These are phyloP conservation scores for Oreochromis mossambicus DNA, from an alignment of 2,797 vertebrate genomes.

Conservation along the genomic window DNA sequence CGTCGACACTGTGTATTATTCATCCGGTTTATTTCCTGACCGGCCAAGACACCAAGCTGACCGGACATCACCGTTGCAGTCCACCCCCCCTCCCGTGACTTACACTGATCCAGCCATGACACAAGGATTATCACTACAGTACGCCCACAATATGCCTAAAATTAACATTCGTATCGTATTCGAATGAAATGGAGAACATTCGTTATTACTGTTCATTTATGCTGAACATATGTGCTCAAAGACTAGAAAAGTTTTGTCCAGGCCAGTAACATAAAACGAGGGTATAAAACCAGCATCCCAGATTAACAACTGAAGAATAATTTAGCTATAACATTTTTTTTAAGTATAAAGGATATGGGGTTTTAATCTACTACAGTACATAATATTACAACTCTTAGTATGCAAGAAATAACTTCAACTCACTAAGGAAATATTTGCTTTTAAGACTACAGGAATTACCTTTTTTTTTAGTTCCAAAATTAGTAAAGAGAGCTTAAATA, in stretches of 20 bases:
- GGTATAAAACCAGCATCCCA: not conserved
- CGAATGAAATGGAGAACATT: not conserved
- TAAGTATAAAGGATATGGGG: not conserved
- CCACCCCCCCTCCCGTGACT: not conserved
- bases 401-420: not conserved
- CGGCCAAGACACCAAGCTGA: not conserved
- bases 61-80: not conserved
- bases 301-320: accelerated
- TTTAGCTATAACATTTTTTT: not conserved
- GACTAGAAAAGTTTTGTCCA: not conserved
- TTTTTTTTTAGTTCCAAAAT: not conserved
- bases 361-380: not conserved
- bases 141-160: not conserved
- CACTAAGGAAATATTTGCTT: not conserved
- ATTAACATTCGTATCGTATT: not conserved
- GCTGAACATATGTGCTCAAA: not conserved
- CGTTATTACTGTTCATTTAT: accelerated
- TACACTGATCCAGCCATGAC: not conserved
- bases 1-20: constrained; percentile 49
- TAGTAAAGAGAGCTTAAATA: not conserved
- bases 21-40: constrained; percentile 46
- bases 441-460: accelerated
- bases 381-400: not conserved
- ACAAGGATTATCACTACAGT: not conserved
- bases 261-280: not conserved